Base-by-base conservation (phyloP, 2,888 invertebrate species). In the Drosophila mercatorum region DNA sequence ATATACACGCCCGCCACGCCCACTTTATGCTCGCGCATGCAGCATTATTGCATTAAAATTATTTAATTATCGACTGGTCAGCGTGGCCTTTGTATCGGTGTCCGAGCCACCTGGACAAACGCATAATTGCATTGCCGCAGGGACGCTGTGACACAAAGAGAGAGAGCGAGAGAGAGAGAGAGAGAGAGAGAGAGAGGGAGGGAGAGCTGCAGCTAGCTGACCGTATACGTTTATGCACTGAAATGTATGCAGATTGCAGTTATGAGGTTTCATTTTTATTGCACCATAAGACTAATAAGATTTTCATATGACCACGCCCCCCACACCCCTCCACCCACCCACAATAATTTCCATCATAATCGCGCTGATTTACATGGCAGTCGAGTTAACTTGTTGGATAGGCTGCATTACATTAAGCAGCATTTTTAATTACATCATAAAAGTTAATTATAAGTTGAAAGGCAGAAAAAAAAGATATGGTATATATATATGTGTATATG, bases 11-110 rank as follows among this genome's bases (percentile, higher is more conserved):
- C 31, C 53, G 31, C 14, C 52, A 38, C 56, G 14, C 41, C 41
- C 40, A 51, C 26, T 10, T 14, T n/a, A 46, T 10, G 40, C 28
- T 38, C 12, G 34, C 38, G 52, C 53, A 17, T 53, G 59, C 63
- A 56, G 70, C 75, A 81, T 79, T 79, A 87, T 88, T 72, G 87
- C 84, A 88, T 86, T 88, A 83, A 84, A 88, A 79, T 88, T 78
- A 88, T 84, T 86, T 88, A 83, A 84, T 84, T 84, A 84, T 87
- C 84, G 73, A 64, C 72, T 80, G 80, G 80, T 64, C 65, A 67
- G 56, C 62, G 57, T 44, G 63, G 72, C 76, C 80, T 80, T 78
- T 78, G 76, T 78, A 68, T 65, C 62, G 57, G 53, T 47, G 51
- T 63, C 59, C 28, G 31, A 46, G 12, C 38, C 66, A 78, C 75